Conservation (phyloP, 2,888 invertebrate genomes). For the Lobophora halterata region DNA sequence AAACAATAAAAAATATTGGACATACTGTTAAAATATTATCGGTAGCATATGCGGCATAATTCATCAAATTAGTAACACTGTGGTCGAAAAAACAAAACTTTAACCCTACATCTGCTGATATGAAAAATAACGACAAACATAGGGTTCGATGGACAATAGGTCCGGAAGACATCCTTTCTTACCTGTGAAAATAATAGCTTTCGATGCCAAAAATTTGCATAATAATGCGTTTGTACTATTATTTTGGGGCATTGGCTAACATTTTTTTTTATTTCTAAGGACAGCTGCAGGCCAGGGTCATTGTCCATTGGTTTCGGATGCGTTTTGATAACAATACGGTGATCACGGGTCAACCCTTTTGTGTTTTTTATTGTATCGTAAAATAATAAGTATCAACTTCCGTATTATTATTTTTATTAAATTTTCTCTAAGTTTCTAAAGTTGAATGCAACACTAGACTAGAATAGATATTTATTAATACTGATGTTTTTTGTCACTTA, state of each 20-base stretch:
- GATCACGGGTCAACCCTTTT: conserved; percentile 57
- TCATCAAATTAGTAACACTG: conserved; percentile 70
- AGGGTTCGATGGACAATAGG: conserved; percentile 53
- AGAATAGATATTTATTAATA: no score
- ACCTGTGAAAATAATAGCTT: conserved; percentile 74
- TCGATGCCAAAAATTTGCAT: conserved; percentile 63
- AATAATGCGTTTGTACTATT: conserved; percentile 72
- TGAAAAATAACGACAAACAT: conserved; percentile 47
- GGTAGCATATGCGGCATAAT: conserved; percentile 58
- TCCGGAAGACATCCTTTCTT: conserved; percentile 58
- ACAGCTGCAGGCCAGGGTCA: conserved; percentile 71
- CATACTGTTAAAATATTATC: conserved; percentile 9
- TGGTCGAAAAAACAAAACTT: conserved; percentile 49
- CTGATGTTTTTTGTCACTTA: no score
- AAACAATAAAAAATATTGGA: neutral
- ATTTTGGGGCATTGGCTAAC: conserved; percentile 64
- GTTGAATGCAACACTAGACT: neutral
- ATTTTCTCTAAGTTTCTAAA: neutral
- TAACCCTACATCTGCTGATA: conserved; percentile 52
- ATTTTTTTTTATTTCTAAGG: conserved; percentile 52
- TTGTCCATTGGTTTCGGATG: conserved; percentile 69
- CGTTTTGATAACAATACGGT: conserved; percentile 45
- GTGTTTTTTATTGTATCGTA: conserved; percentile 20
- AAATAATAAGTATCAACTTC: conserved; percentile 21
- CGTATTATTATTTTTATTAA: conserved; percentile 7